These are phyloP conservation scores for Mola mola DNA, from an alignment of 2,113 vertebrate genomes.

Conservation along the genomic window DNA sequence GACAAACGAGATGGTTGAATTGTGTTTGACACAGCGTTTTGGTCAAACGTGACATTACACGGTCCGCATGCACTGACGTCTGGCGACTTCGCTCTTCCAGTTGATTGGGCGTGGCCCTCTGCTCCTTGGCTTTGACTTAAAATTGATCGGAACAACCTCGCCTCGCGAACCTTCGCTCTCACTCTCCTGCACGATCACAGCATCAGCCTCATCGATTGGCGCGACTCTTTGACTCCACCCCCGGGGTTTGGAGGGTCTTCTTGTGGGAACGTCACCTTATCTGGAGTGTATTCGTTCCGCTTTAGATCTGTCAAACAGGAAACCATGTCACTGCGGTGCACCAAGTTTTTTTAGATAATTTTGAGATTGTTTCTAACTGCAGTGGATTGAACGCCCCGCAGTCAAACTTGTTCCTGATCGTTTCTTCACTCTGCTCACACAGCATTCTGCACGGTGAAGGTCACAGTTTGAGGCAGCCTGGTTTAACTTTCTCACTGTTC, in stretches of 20 bases:
- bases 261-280: slow-evolving; percentile 90
- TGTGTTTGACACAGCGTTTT: slow-evolving; percentile 55
- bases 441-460: too few species aligned
- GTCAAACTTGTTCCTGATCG: too few species aligned
- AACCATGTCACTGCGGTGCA: background rate
- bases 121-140: slow-evolving; percentile 58
- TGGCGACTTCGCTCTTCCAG: slow-evolving; percentile 57
- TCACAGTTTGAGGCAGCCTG: too few species aligned
- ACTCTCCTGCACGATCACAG: slow-evolving; percentile 85
- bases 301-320: slow-evolving; percentile 86
- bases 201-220: slow-evolving; percentile 90
- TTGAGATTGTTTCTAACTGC: too few species aligned
- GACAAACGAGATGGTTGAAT: slow-evolving; percentile 50
- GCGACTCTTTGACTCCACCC: slow-evolving; percentile 88
- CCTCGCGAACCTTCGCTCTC: too few species aligned
- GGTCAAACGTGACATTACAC: slow-evolving; percentile 43
- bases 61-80: slow-evolving; percentile 65
- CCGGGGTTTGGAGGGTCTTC: slow-evolving; percentile 89
- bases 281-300: slow-evolving; percentile 97
- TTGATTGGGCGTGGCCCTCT: slow-evolving; percentile 42
- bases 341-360: too few species aligned
- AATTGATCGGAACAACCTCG: too few species aligned
- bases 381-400: too few species aligned
- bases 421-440: too few species aligned
- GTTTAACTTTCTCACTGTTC: too few species aligned